A percentile compares a stretch with the other conserved stretches of the same genome.
Evolutionary conservation across 2,888 invertebrate species (phyloP).

Genomic region (Andrena chrysosceles): DNA sequence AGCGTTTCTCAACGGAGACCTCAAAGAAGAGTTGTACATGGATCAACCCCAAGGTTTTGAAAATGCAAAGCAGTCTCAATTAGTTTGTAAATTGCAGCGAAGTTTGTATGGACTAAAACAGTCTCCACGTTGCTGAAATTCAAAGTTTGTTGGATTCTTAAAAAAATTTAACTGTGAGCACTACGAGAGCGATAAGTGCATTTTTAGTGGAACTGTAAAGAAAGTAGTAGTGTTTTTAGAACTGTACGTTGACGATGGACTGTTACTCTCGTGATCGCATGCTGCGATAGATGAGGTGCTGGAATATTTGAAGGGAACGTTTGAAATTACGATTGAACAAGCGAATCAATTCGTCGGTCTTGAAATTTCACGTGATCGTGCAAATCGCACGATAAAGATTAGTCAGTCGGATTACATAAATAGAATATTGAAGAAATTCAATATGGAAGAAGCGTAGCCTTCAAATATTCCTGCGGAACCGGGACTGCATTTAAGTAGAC

Average conservation of each 20-base stretch:
- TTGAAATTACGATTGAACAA: conserved; percentile 5
- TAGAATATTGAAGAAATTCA: not conserved
- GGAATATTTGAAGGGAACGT: not conserved
- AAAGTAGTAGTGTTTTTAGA: not conserved
- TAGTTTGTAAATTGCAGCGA: conserved; percentile 2
- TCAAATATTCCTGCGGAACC: conserved; percentile 19
- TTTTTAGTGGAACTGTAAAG: conserved; percentile 7
- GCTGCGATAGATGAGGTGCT: not conserved
- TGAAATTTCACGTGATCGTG: conserved; percentile 24
- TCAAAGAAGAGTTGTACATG: conserved; percentile 20
- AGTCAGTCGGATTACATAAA: conserved; percentile 1
- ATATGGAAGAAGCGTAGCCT: conserved; percentile 13
- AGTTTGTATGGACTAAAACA: conserved; percentile 27
- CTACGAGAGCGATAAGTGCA: conserved; percentile 20
- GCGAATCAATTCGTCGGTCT: conserved; percentile 11
- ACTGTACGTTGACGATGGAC: conserved; percentile 32
- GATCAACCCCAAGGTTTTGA: not conserved
- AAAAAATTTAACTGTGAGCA: not conserved
- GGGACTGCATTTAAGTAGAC: not conserved
- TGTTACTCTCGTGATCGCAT: not conserved
- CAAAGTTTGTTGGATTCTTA: conserved; percentile 8
- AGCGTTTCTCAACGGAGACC: conserved; percentile 5
- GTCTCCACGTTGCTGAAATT: conserved; percentile 19
- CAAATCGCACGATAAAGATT: not conserved
- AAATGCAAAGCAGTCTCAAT: not conserved